Evolutionary conservation across 2,888 invertebrate species (phyloP).

Genomic region (Hypsopygia costalis): DNA sequence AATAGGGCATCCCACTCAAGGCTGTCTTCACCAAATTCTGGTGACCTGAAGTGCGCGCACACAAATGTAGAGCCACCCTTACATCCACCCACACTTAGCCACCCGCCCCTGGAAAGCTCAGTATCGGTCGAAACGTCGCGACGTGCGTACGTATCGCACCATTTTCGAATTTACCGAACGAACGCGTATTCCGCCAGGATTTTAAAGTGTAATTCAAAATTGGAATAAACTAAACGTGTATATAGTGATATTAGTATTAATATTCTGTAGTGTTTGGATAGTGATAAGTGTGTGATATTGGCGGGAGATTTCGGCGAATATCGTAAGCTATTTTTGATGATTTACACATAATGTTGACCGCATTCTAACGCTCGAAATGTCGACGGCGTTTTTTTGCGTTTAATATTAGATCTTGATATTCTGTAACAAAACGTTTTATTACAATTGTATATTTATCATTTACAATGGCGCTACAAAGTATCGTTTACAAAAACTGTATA

Average conservation of each 20-base stretch:
- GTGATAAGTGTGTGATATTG: background rate
- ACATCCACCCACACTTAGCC: slow-evolving; percentile 24
- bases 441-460: no score
- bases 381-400: slow-evolving; percentile 3
- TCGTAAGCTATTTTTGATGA: slow-evolving; percentile 36
- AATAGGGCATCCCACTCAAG: slow-evolving; percentile 59
- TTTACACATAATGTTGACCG: slow-evolving; percentile 27
- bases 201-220: background rate
- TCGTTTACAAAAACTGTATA: no score
- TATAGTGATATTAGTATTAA: slow-evolving; percentile 1
- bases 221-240: slow-evolving; percentile 5
- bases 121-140: slow-evolving; percentile 33
- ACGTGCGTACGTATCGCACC: background rate
- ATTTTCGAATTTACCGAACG: slow-evolving; percentile 1
- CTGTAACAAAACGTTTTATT: no score
- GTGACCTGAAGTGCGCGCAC: slow-evolving; percentile 63
- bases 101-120: slow-evolving; percentile 38
- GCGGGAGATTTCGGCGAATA: slow-evolving; percentile 8
- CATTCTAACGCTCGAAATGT: slow-evolving; percentile 16
- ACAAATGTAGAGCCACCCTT: slow-evolving; percentile 40
- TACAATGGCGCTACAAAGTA: no score
- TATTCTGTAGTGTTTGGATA: slow-evolving; percentile 2
- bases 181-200: slow-evolving; percentile 1
- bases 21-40: slow-evolving; percentile 66
- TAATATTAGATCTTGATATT: slow-evolving; percentile 7